Percentiles rank a stretch among this genome's conserved stretches.
phyloP scores from a whole-genome alignment of 2,113 vertebrate genomes.

The Panthera uncia region DNA sequence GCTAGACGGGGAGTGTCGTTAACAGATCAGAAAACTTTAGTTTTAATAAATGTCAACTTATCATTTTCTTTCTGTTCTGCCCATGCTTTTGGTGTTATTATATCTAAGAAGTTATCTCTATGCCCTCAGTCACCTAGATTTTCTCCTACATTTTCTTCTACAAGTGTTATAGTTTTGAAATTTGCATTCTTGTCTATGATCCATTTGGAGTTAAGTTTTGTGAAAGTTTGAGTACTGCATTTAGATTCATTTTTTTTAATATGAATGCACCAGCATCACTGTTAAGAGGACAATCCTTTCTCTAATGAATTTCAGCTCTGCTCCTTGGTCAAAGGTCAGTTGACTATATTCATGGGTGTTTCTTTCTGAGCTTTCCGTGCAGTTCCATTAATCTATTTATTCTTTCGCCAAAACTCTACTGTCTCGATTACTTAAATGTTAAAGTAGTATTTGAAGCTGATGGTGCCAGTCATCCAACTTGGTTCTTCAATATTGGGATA shows the following conservation, averaged over 20 bases:
- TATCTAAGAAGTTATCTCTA: background rate
- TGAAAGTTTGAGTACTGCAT: background rate
- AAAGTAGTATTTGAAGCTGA: background rate
- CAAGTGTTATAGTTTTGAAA: background rate
- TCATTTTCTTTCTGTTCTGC: background rate
- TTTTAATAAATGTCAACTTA: background rate
- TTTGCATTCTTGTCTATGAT: background rate
- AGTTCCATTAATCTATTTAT: background rate
- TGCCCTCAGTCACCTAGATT: background rate
- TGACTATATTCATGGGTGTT: background rate
- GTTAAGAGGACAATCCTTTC: background rate
- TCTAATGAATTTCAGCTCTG: background rate
- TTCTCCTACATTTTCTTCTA: background rate
- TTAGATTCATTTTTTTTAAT: background rate
- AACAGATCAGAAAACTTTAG: background rate
- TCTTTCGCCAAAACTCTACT: background rate
- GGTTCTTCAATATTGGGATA: background rate
- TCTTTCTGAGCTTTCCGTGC: background rate
- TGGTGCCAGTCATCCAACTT: background rate
- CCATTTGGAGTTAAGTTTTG: background rate
- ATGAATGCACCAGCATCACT: background rate
- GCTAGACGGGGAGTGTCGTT: background rate
- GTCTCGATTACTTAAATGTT: background rate
- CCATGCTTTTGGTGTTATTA: background rate
- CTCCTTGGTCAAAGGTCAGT: background rate